Evolutionary conservation across 2,797 vertebrate species (phyloP).

Genomic region (Cyprinella venusta): DNA sequence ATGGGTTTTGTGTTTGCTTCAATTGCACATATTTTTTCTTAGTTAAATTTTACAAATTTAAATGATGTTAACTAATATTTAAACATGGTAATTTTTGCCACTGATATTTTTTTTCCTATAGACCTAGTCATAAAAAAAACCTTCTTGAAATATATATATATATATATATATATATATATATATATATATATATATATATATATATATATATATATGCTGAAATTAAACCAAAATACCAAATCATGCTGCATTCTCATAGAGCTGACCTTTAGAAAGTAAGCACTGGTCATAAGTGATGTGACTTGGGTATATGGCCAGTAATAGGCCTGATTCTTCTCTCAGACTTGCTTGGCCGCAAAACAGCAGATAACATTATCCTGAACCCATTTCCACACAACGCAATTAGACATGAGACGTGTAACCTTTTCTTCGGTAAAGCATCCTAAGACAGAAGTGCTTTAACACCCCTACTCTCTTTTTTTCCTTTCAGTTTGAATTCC

Average conservation of each 20-base stretch:
- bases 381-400: constrained; percentile 27
- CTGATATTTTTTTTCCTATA: constrained; percentile 8
- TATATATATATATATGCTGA: not conserved
- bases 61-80: not conserved
- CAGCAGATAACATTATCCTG: constrained; percentile 40
- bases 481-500: constrained; percentile 15
- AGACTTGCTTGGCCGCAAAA: constrained; percentile 25
- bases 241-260: not conserved
- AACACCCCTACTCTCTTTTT: not conserved
- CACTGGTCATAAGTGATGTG: constrained; percentile 32
- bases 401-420: constrained; percentile 40
- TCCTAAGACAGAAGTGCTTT: constrained; percentile 14
- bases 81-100: constrained; percentile 7
- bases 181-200: too few species aligned
- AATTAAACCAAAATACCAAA: constrained; percentile 38
- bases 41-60: not conserved
- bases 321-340: constrained; percentile 20
- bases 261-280: constrained; percentile 57
- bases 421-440: constrained; percentile 35
- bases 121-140: constrained; percentile 43
- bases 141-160: not conserved
- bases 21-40: not conserved
- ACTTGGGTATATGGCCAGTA: constrained; percentile 8
- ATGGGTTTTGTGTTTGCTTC: not conserved
- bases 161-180: not conserved